Evolutionary conservation across 2,797 vertebrate species (phyloP), one percentile per base, ranked within the genome.

Genomic region (Pseudochromis fuscus): DNA sequence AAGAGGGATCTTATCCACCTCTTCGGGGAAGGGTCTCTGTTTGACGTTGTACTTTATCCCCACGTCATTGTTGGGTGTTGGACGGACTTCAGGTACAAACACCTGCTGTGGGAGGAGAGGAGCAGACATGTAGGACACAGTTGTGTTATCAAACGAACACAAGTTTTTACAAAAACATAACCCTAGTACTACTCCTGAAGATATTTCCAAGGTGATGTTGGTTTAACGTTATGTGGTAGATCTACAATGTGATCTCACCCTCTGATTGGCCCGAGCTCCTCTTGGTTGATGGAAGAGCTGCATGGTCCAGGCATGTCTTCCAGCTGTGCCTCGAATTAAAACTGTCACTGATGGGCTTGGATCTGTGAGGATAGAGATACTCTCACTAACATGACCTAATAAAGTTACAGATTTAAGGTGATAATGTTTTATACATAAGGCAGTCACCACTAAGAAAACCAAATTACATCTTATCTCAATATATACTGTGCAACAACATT

Each of bases 1-100:
- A 51, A 98, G 96, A 0, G 97, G 97, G 79, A 98, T 98, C 90
- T 98, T 98, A 87, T 98, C 97, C 84, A 98, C 96, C 78, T 98
- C 96, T 77, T 98, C 97, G 3, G 97, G 97, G 86, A 98, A 98
- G 4, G 97, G 96, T 30, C 97, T 95, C 77, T 97, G 97, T 83
- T 97, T 98, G 71, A 98, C 95, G 11, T 93, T 96, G 78, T 97
- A 96, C 74, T 94, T 96, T 84, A 97, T 90, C 12, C 96, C 96
- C 68, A 97, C 96, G 6, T 95, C 94, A 59, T 95, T 95, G 85
- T 95, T 96, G 57, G 97, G 96, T 69, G 92, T 52, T 16, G 97
- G 97, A 15, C 96, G 95, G 79, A 94, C 90, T 84, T 98, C 97
- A 5, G 97, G 96, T 31, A 96, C 94, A 88, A 98, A 98, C 81